These are phyloP conservation scores for Brachylomia viminalis DNA, from an alignment of 2,888 invertebrate species.

Conservation along the genomic window DNA sequence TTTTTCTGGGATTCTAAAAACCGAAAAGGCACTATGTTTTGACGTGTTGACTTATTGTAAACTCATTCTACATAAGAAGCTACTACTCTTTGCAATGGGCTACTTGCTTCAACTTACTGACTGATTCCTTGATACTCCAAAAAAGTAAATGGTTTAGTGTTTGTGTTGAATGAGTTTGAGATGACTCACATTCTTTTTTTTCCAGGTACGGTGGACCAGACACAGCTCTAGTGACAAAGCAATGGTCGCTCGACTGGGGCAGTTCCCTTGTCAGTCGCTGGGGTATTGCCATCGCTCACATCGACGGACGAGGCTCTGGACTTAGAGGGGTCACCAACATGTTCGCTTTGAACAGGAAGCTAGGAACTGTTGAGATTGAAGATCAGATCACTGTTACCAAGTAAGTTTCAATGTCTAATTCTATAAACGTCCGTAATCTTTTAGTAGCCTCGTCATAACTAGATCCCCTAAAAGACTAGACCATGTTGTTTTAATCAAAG, in stretches of 20 bases:
- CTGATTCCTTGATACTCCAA: not conserved
- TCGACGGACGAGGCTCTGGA: conserved; percentile 97
- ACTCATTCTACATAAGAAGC: not conserved
- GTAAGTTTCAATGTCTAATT: conserved; percentile 79
- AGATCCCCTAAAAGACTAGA: not conserved
- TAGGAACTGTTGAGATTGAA: conserved; percentile 97
- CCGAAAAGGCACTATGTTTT: not conserved
- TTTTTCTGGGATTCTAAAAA: not conserved
- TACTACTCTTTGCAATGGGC: not conserved
- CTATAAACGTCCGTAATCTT: not conserved
- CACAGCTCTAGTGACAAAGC: conserved; percentile 95
- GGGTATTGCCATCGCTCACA: conserved; percentile 96
- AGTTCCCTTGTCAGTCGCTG: conserved; percentile 96
- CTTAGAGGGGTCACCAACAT: conserved; percentile 95
- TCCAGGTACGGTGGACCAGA: conserved; percentile 97
- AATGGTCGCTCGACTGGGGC: conserved; percentile 96
- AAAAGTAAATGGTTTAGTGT: not conserved
- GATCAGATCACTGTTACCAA: conserved; percentile 97
- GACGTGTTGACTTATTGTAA: not conserved
- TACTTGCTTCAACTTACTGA: not conserved
- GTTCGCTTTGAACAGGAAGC: conserved; percentile 94
- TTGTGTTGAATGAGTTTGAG: not conserved
- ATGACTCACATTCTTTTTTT: not conserved
- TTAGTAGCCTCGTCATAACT: too few species aligned
- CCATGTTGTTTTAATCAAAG: not conserved